Base-by-base conservation (phyloP, 2,797 vertebrate species). In the Ibycter americanus region DNA sequence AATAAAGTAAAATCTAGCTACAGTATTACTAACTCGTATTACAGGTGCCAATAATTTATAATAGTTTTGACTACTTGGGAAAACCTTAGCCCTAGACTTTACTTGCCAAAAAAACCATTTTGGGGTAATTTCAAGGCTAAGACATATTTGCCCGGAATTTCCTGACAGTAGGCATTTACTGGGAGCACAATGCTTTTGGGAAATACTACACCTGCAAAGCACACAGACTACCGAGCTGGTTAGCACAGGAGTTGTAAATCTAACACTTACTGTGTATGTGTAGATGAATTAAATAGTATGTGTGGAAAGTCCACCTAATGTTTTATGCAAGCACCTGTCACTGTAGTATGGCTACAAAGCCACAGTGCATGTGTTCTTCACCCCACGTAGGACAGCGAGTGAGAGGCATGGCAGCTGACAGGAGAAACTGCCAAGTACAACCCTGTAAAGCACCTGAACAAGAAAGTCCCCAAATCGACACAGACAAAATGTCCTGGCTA, bases 321-420 rank as follows among this genome's bases (percentile, higher is more conserved):
- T 12, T 63, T 38, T 51, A 34, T 23, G 10, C 15, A 34, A 49
- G 66, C 18, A 67, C 12, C 38, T 31, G 21, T 14, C 54, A 27
- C 54, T 18, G 11, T 3, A 14, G 22, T 3, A 12, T 3, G 11
- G 29, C 31, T 63, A 56, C 6, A 63, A 77, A 46, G n/a, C 16
- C 56, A 9, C 18, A 13, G 9, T 6, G 9, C 5, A 4, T 0
- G 7, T 25, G 44, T 16, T 56, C 42, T 29, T 20, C 25, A 14
- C 8, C 40, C 15, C 20, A 10, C 2, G 1, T 4, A 13, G 20
- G 36, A 46, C 9, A 49, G 46, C 5, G 51, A 27, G 44, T 22
- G 47, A 67, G 44, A 11, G 26, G 13, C 13, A 17, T 1, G 7
- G 32, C 27, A 62, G 42, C 40, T 34, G 29, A 12, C 1, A 32